A percentile compares a stretch with the other conserved stretches of the same genome.
phyloP scores from a whole-genome alignment of 1,140 invertebrate genomes.

The Macrosteles quadrilineatus region DNA sequence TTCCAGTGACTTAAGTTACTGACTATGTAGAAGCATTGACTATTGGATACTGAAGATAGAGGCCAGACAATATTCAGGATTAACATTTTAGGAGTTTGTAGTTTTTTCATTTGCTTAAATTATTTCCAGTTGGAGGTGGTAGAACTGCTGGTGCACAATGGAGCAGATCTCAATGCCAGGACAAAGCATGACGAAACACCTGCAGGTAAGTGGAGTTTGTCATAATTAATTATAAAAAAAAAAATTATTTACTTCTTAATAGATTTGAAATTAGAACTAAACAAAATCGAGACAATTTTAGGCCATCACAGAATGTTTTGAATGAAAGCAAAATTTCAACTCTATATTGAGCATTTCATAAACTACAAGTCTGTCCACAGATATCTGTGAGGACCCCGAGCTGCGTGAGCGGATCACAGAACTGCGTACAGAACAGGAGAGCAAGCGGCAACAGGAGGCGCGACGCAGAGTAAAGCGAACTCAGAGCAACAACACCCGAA shows the following conservation, averaged over 20 bases:
- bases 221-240: too few relatives aligned
- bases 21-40: too few relatives aligned
- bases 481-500: constrained; percentile 56
- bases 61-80: too few relatives aligned
- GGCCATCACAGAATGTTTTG: too few relatives aligned
- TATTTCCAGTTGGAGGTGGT: constrained; percentile 87
- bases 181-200: constrained; percentile 97
- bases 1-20: too few relatives aligned
- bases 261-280: too few relatives aligned
- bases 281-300: too few relatives aligned
- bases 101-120: constrained; percentile 31
- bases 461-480: constrained; percentile 58
- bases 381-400: constrained; percentile 95
- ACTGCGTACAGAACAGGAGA: constrained; percentile 87
- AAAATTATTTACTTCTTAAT: too few relatives aligned
- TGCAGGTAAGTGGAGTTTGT: constrained; percentile 80
- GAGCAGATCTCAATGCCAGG: constrained; percentile 94
- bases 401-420: constrained; percentile 87
- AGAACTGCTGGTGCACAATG: constrained; percentile 91
- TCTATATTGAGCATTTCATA: too few relatives aligned
- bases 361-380: constrained; percentile 65
- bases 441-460: constrained; percentile 65
- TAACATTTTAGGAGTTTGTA: background rate
- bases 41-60: too few relatives aligned
- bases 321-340: too few relatives aligned